These are phyloP conservation scores for Drosophila simulans DNA, from an alignment of 1,140 invertebrate species.

Conservation along the genomic window DNA sequence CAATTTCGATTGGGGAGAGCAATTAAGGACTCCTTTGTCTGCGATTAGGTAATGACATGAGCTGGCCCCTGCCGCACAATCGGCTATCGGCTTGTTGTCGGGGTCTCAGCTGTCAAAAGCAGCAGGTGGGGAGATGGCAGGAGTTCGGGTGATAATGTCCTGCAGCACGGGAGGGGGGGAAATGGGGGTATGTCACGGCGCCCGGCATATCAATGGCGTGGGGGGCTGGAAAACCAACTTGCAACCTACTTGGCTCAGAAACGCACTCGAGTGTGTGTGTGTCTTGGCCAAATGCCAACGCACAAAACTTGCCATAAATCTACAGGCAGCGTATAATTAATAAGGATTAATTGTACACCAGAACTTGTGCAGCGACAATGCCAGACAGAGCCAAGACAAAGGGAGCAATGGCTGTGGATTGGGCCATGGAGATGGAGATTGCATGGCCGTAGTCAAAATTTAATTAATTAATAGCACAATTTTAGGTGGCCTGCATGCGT, in stretches of 20 bases:
- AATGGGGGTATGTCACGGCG: not conserved
- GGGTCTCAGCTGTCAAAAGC: constrained; percentile 66
- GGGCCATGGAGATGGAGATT: constrained; percentile 10
- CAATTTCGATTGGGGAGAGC: constrained; percentile 37
- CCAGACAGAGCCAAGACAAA: constrained; percentile 33
- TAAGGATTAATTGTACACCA: constrained; percentile 80
- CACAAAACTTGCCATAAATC: constrained; percentile 78
- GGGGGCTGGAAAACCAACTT: constrained; percentile 32
- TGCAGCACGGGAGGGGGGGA: not conserved
- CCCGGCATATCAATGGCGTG: constrained; percentile 42
- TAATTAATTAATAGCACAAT: constrained; percentile 82
- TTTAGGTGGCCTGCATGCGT: constrained; percentile 45
- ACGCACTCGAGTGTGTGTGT: constrained; percentile 27
- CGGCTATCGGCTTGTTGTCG: constrained; percentile 47
- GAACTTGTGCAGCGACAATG: constrained; percentile 61
- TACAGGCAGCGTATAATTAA: constrained; percentile 78
- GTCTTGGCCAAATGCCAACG: constrained; percentile 71
- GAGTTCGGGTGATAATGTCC: constrained; percentile 1
- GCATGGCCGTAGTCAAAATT: constrained; percentile 62
- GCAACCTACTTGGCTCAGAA: constrained; percentile 60
- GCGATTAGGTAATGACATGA: constrained; percentile 24
- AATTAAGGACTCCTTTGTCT: constrained; percentile 61
- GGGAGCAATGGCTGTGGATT: constrained; percentile 2
- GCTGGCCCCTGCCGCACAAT: constrained; percentile 15
- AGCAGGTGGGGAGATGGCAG: constrained; percentile 13